These are phyloP conservation scores for Podarcis raffonei DNA, from an alignment of 2,113 vertebrate species.

Conservation along the genomic window DNA sequence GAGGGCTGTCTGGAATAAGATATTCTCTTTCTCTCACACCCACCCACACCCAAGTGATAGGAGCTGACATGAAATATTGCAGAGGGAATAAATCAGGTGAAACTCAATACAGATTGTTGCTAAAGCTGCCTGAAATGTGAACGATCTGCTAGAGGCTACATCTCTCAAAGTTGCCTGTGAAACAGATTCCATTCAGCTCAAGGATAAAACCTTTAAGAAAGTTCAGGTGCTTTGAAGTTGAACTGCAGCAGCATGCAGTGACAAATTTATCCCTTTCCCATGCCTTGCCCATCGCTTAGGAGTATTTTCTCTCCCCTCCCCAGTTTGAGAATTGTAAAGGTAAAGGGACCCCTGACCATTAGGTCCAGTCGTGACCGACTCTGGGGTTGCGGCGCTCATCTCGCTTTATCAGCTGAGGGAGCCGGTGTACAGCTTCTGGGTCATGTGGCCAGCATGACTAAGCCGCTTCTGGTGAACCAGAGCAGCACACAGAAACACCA, in stretches of 20 bases:
- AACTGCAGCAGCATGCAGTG: slow-evolving; percentile 45
- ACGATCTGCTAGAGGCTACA: slow-evolving; percentile 60
- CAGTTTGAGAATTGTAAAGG: slow-evolving; percentile 14
- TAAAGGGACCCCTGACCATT: too few relatives aligned
- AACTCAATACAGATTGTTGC: slow-evolving; percentile 58
- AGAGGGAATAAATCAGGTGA: slow-evolving; percentile 63
- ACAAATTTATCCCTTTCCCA: slow-evolving; percentile 47
- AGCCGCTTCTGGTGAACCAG: too few relatives aligned
- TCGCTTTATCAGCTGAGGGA: too few relatives aligned
- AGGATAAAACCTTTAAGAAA: slow-evolving; percentile 74
- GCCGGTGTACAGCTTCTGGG: too few relatives aligned
- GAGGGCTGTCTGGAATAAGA: background rate
- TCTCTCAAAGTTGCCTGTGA: slow-evolving; percentile 67
- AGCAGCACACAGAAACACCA: too few relatives aligned
- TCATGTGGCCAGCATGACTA: too few relatives aligned
- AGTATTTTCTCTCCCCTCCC: slow-evolving; percentile 24
- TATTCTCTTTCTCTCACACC: slow-evolving; percentile 17
- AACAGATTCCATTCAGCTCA: slow-evolving; percentile 67
- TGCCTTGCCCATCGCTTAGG: background rate
- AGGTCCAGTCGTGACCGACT: too few relatives aligned
- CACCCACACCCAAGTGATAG: slow-evolving; percentile 38
- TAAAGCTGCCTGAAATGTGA: slow-evolving; percentile 47
- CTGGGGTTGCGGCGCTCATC: too few relatives aligned
- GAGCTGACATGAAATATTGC: slow-evolving; percentile 34
- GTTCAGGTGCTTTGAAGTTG: slow-evolving; percentile 58